Percentiles rank a stretch among this genome's conserved stretches.
These are phyloP conservation scores for Brenthis daphne DNA, from an alignment of 2,888 invertebrate genomes.

Conservation along the genomic window DNA sequence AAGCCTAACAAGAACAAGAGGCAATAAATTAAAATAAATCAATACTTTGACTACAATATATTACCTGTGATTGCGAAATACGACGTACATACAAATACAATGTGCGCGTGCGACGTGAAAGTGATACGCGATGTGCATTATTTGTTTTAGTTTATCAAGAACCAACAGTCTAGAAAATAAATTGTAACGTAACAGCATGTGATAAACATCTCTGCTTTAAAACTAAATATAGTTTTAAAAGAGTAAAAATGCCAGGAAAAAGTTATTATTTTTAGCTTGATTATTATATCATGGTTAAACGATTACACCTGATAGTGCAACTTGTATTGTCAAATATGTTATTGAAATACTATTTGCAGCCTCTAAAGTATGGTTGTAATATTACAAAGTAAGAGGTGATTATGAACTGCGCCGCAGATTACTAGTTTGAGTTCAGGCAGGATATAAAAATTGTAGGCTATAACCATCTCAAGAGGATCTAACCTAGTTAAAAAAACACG, in stretches of 20 bases:
- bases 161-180: conserved; percentile 6
- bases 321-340: not conserved
- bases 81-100: conserved; percentile 43
- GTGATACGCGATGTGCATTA: conserved; percentile 62
- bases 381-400: too few relatives aligned
- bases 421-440: too few relatives aligned
- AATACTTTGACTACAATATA: conserved; percentile 50
- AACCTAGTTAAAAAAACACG: too few relatives aligned
- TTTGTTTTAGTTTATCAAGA: conserved; percentile 36
- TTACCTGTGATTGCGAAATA: conserved; percentile 55
- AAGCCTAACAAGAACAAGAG: too few relatives aligned
- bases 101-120: conserved; percentile 62
- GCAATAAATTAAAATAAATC: conserved; percentile 43
- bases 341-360: not conserved
- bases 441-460: too few relatives aligned
- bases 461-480: too few relatives aligned
- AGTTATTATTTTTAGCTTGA: too few relatives aligned
- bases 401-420: too few relatives aligned
- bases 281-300: too few relatives aligned
- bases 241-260: too few relatives aligned
- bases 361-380: too few relatives aligned
- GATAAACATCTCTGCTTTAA: conserved; percentile 1
- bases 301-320: not conserved
- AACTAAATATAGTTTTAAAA: too few relatives aligned
- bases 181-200: conserved; percentile 2